Percentiles rank a stretch among this genome's conserved stretches.
Conservation (phyloP, 2,888 invertebrate species). For the Agrotis segetum region DNA sequence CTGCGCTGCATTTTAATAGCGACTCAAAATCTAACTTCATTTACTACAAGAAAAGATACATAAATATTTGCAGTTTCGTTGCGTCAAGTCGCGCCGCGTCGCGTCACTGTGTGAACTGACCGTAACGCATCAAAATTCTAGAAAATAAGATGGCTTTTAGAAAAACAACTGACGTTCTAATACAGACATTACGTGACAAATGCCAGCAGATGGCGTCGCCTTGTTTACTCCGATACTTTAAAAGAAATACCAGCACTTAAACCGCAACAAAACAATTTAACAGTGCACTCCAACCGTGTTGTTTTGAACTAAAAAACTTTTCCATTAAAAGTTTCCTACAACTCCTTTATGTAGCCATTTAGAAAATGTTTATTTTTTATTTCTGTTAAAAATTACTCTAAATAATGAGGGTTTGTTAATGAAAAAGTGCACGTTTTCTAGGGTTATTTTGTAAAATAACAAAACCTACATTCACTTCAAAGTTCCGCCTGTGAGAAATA, state of each 20-base stretch:
- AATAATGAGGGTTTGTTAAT: conserved; percentile 23
- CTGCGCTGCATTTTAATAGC: no score
- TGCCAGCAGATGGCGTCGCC: conserved; percentile 5
- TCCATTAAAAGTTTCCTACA: conserved; percentile 79
- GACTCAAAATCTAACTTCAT: no score
- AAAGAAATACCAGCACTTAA: conserved; percentile 44
- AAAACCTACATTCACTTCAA: background rate
- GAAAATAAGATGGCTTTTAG: conserved; percentile 26
- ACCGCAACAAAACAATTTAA: conserved; percentile 72
- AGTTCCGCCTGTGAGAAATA: background rate
- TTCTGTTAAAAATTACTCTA: conserved; percentile 46
- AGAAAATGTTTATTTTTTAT: conserved; percentile 55
- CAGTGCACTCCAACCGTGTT: conserved; percentile 77
- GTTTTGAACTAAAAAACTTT: conserved; percentile 81
- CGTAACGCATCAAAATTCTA: background rate
- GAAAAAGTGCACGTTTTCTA: conserved; percentile 15
- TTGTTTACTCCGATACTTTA: conserved; percentile 31
- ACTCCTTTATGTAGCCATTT: conserved; percentile 60
- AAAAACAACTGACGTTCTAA: conserved; percentile 40
- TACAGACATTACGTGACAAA: conserved; percentile 31
- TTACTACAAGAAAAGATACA: no score
- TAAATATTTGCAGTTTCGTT: no score
- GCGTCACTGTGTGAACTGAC: no score
- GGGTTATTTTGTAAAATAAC: conserved; percentile 6
- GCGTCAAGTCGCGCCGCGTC: no score